Conservation (phyloP, 2,797 vertebrate genomes). For the Cossypha dichroa region DNA sequence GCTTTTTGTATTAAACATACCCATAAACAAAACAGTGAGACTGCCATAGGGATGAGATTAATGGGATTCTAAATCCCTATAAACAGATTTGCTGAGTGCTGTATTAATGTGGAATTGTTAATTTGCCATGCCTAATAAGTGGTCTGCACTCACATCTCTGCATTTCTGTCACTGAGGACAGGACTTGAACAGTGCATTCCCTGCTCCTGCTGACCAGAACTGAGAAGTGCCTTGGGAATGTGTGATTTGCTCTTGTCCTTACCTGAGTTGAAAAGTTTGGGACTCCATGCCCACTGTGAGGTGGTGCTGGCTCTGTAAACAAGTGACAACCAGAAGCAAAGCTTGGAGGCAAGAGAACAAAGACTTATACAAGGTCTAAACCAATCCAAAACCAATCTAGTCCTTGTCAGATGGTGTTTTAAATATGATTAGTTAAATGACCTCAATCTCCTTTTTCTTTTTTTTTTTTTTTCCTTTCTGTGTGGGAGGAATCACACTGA, state of each 20-base stretch:
- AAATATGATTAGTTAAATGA: neutral
- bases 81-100: constrained; percentile 48
- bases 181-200: neutral
- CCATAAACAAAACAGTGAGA: constrained; percentile 42
- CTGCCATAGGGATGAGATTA: constrained; percentile 61
- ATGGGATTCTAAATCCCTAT: constrained; percentile 62
- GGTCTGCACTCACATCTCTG: neutral
- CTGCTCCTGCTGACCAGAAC: neutral
- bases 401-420: neutral
- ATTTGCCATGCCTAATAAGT: constrained; percentile 28
- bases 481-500: neutral
- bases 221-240: neutral
- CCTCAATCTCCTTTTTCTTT: neutral
- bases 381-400: neutral
- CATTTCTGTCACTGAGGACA: neutral
- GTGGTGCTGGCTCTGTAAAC: neutral
- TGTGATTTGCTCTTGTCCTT: neutral
- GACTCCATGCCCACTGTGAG: rapidly evolving
- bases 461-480: neutral
- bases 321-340: neutral
- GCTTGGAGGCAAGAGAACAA: neutral
- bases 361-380: neutral
- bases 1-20: constrained; percentile 52
- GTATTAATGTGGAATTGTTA: constrained; percentile 54
- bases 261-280: neutral